Base-by-base conservation (phyloP, 2,888 invertebrate species). In the Latrodectus elegans region DNA sequence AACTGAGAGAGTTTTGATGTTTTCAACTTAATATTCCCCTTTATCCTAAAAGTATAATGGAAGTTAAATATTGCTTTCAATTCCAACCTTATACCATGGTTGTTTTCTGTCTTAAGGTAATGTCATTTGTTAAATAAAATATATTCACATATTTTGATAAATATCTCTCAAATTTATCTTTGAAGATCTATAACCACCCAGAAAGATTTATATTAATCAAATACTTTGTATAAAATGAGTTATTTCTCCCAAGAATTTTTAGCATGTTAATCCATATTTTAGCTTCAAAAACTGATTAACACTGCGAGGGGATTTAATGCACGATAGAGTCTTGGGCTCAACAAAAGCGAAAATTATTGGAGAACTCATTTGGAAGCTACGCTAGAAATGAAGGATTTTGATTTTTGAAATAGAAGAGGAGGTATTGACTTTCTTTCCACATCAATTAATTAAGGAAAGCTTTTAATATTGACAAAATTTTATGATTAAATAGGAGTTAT, bases 381-480 rank as follows among this genome's bases (percentile, higher is more conserved):
- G 60, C 49, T 11, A 14, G 49, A 71, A 60, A 71, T 79, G 79
- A 75, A 82, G 68, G 82, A 82, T 82, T 53, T 38, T 49, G 38
- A 71, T 60, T 55, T 67, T 77, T 11, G 55, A 79, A 49, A 60
- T 12, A 49, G 17, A 68, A 70, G 70, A 74, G 55, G 74, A 82
- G 49, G 75, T 82, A 82, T 82, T 82, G 82, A 75, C 75, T 82
- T 82, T 82, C 75, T 74, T 81, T 74, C 55, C 52, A 53, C 82
- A 55, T 82, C 75, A 68, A 82, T 82, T 82, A 82, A 82, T 82
- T 82, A 82, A 75, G 67, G 64, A n/a, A 74, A 17, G 82, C 75
- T 55, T 82, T 82, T 82, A 82, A 82, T 82, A 82, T 82, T 82
- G 82, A 82, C 75, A 82, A 82, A 82, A 70, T 67, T 82, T 68